These are phyloP conservation scores for Crypturellus undulatus DNA, from an alignment of 2,113 vertebrate species.

Conservation along the genomic window DNA sequence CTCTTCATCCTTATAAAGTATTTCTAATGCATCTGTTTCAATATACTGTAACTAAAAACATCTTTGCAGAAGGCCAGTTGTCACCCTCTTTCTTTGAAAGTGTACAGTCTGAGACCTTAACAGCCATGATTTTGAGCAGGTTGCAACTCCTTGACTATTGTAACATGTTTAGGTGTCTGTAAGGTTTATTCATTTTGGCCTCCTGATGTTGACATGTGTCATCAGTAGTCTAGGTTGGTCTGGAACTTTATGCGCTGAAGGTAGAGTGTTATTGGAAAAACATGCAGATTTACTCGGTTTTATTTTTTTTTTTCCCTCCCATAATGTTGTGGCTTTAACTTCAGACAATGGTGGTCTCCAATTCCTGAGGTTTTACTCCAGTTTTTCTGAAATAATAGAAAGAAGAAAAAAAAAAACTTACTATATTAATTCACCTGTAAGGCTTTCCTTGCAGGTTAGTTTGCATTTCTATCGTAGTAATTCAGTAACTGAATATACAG, in stretches of 20 bases:
- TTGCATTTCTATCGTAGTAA: neutral
- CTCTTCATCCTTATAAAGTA: neutral
- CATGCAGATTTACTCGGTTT: neutral
- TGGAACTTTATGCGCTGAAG: neutral
- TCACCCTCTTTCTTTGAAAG: neutral
- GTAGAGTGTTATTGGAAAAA: neutral
- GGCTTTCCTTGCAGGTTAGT: neutral
- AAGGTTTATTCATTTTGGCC: neutral
- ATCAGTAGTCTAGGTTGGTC: neutral
- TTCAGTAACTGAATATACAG: neutral
- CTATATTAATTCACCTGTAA: neutral
- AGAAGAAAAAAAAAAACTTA: neutral
- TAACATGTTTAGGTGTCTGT: neutral
- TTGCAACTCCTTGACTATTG: neutral
- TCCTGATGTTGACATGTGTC: neutral
- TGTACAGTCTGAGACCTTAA: neutral
- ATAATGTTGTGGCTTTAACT: neutral
- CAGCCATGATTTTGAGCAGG: neutral
- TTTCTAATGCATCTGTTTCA: neutral
- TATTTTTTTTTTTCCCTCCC: neutral
- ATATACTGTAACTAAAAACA: neutral
- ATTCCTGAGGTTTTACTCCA: conserved; percentile 12
- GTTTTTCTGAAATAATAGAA: conserved; percentile 19
- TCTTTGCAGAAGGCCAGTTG: neutral
- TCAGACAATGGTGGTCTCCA: neutral